phyloP scores from a whole-genome alignment of 2,113 vertebrate species.

The Sebastes schlegelii region DNA sequence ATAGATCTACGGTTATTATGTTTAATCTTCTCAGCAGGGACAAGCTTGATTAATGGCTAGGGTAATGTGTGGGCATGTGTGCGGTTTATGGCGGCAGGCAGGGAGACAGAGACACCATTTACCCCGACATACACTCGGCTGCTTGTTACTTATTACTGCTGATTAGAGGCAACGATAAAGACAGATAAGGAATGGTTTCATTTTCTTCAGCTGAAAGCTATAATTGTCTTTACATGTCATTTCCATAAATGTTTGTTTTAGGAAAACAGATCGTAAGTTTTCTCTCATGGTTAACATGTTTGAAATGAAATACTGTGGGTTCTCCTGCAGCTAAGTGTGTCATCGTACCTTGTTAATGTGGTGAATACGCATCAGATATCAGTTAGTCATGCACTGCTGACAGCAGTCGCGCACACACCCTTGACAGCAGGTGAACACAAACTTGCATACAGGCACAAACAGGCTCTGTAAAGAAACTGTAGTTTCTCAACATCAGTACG shows the following conservation, averaged over 20 bases:
- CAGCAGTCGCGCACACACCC: slow-evolving; percentile 15
- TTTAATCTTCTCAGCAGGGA: slow-evolving; percentile 45
- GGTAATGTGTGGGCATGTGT: slow-evolving; percentile 62
- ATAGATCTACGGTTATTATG: slow-evolving; percentile 56
- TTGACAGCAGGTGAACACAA: slow-evolving; percentile 32
- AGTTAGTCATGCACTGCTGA: slow-evolving; percentile 22
- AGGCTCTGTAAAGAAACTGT: background rate
- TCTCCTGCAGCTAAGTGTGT: slow-evolving; percentile 3
- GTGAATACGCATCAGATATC: slow-evolving; percentile 35
- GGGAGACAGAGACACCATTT: slow-evolving; percentile 52
- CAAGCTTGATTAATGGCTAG: slow-evolving; percentile 55
- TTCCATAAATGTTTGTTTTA: slow-evolving; percentile 10
- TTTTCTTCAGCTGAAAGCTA: slow-evolving; percentile 12
- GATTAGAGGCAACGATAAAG: slow-evolving; percentile 56
- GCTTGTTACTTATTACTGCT: slow-evolving; percentile 49
- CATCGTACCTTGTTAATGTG: background rate
- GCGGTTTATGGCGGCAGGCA: slow-evolving; percentile 49
- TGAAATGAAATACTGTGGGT: slow-evolving; percentile 12
- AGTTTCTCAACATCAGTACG: slow-evolving; percentile 5
- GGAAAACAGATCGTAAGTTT: background rate
- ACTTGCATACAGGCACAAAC: background rate
- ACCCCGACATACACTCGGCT: slow-evolving; percentile 27
- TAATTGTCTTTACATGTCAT: background rate
- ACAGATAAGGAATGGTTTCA: slow-evolving; percentile 36
- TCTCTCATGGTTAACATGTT: background rate